Evolutionary conservation across 2,888 invertebrate genomes (phyloP), one percentile per base, ranked within the genome.

Genomic region (Platycnemis pennipes): DNA sequence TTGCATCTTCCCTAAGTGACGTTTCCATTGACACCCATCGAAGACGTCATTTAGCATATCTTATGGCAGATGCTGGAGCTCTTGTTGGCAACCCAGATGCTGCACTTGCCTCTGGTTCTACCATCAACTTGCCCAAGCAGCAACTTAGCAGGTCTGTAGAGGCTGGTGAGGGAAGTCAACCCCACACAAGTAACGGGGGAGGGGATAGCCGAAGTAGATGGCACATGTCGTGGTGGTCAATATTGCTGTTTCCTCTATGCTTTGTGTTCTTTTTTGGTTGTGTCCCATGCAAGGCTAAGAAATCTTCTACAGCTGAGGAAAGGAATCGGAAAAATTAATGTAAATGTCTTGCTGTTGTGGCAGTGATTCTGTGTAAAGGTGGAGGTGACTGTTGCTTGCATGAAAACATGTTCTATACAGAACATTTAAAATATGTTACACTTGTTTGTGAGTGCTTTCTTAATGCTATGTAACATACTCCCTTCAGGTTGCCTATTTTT

Each of bases 31-130:
- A 99, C 96, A 99, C 99, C 4, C 99, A 99, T 96, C 97, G 99
- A 94, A 97, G 99, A 95, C 97, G 99, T 95, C 99, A 99, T 96
- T 97, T 99, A 95, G 99, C 99, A 19, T 99, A 99, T 96, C 97
- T 99, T 88, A 99, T 99, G 99, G 99, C 99, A 63, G 99, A 99
- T 96, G 99, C 99, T 96, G 99, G 99, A 85, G 98, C 98, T 94
- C 97, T 99, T 94, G 98, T 99, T 77, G 98, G 98, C 8, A 99
- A 99, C 96, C 99, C 99, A 2, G 98, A 99, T 96, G 98, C 98
- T 26, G 98, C 98, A 1, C 56, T 91, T 63, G 91, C 91, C 19
- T 91, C 91, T 44, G 91, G 91, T 26, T 56, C 91, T 26, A 69
- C 91, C 22, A 98, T 98, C 0, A 99, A 99, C 97, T 97, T 99